These are phyloP conservation scores for Aradophagus sp. DNA, from an alignment of 1,140 invertebrate species.

Conservation along the genomic window DNA sequence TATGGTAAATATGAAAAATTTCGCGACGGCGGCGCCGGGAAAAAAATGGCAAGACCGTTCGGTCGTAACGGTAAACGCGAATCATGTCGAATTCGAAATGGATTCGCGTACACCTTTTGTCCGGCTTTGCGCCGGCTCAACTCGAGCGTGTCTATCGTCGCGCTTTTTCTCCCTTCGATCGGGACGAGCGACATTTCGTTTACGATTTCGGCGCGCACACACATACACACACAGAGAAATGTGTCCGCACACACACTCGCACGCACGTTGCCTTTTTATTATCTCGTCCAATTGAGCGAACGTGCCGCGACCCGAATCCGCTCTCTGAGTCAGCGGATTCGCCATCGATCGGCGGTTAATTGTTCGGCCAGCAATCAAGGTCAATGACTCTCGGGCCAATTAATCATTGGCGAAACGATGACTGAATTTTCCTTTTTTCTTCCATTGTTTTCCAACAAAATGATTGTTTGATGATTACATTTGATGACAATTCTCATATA, in stretches of 20 bases:
- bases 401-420: no score
- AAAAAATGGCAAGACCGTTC: no score
- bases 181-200: slow-evolving; percentile 6
- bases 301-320: slow-evolving; percentile 13
- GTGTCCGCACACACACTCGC: no score
- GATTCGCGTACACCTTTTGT: slow-evolving; percentile 12
- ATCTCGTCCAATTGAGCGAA: slow-evolving; percentile 2
- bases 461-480: no score
- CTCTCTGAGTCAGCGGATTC: slow-evolving; percentile 21
- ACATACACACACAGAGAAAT: no score
- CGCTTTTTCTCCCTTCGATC: slow-evolving; percentile 26
- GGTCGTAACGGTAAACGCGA: slow-evolving; percentile 22
- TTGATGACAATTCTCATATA: no score
- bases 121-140: slow-evolving; percentile 7
- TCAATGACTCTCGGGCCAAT: slow-evolving; percentile 19
- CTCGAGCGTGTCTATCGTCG: slow-evolving; percentile 26
- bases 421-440: no score
- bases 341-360: slow-evolving; percentile 6
- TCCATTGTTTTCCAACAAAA: no score
- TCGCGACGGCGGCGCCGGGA: no score
- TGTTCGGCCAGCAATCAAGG: slow-evolving; percentile 11
- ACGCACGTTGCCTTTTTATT: slow-evolving; percentile 10
- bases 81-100: slow-evolving; percentile 23
- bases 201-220: slow-evolving; percentile 10
- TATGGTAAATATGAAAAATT: no score